These are phyloP conservation scores for Cyanoramphus novaezelandiae DNA, from an alignment of 2,113 vertebrate genomes.

Conservation along the genomic window DNA sequence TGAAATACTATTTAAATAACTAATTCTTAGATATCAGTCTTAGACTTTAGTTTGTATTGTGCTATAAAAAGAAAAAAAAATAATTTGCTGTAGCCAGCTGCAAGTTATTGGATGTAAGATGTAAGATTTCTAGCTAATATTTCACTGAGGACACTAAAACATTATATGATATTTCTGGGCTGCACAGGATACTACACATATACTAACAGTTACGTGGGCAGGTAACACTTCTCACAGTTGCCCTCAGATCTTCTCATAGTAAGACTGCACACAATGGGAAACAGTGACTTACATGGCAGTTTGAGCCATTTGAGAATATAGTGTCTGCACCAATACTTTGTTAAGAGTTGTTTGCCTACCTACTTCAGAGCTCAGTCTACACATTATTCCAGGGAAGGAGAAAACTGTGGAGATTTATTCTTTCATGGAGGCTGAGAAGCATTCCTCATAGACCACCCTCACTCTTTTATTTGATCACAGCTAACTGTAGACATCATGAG, in stretches of 20 bases:
- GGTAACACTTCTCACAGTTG: neutral
- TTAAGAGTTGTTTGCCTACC: neutral
- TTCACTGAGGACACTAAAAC: neutral
- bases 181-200: neutral
- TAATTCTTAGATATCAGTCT: neutral
- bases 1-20: neutral
- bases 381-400: neutral
- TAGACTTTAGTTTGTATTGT: neutral
- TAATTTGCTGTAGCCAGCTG: neutral
- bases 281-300: neutral
- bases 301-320: neutral
- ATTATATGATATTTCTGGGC: neutral
- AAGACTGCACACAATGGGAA: neutral
- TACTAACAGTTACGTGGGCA: rapidly evolving
- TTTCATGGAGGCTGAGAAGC: neutral
- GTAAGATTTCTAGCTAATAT: neutral
- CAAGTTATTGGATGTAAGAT: neutral
- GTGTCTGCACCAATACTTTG: neutral
- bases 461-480: neutral
- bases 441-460: neutral
- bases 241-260: neutral
- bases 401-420: neutral
- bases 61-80: neutral
- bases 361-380: neutral
- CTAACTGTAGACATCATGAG: neutral